Evolutionary conservation across 1,140 invertebrate genomes (phyloP).

Genomic region (Maniola jurtina): DNA sequence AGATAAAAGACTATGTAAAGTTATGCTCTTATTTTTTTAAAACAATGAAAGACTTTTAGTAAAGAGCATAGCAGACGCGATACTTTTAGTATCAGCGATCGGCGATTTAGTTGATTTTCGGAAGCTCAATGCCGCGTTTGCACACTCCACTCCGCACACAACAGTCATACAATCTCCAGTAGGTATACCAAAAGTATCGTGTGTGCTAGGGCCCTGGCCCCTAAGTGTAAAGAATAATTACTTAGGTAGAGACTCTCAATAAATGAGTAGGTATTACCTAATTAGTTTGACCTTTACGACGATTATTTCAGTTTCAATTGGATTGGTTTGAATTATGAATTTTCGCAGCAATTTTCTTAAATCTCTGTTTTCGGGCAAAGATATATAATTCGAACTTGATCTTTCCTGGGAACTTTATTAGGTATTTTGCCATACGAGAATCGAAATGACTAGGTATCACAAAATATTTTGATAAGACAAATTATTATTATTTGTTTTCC

Average conservation of each 20-base stretch:
- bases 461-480: too few species aligned
- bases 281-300: background rate
- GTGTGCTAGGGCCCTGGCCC: too few species aligned
- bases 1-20: background rate
- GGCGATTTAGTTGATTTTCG: too few species aligned
- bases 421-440: background rate
- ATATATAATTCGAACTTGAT: background rate
- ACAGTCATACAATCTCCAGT: too few species aligned
- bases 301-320: background rate
- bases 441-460: too few species aligned
- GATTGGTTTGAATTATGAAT: constrained; percentile 1
- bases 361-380: background rate
- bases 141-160: too few species aligned
- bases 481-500: too few species aligned
- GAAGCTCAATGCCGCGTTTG: too few species aligned
- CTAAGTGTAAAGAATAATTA: background rate
- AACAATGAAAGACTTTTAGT: too few species aligned
- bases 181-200: too few species aligned
- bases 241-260: background rate
- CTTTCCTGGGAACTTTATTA: background rate
- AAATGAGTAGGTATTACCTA: background rate
- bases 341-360: background rate
- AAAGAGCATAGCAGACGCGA: too few species aligned
- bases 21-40: background rate
- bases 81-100: too few species aligned